A percentile compares a stretch with the other conserved stretches of the same genome.
phyloP scores from a whole-genome alignment of 2,797 vertebrate species.

The Ctenopoma kingsleyae region DNA sequence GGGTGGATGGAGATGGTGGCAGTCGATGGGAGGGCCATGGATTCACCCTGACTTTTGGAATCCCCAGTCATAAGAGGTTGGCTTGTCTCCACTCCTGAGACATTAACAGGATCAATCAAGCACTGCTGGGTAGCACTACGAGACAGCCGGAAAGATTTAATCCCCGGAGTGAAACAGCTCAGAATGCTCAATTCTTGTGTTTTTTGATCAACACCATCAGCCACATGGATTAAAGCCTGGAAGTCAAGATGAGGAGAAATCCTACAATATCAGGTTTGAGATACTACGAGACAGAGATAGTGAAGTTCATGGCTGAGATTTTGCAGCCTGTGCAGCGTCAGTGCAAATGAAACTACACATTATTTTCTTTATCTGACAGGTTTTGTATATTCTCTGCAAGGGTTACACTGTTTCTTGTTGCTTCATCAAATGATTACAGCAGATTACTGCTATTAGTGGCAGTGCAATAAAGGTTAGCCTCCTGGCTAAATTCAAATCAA shows the following conservation, averaged over 20 bases:
- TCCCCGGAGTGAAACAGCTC: not conserved
- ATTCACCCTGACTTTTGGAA: not conserved
- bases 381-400: not conserved
- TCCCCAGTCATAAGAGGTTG: not conserved
- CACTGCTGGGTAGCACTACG: not conserved
- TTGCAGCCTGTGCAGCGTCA: not conserved
- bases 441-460: not conserved
- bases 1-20: not conserved
- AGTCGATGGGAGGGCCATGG: not conserved
- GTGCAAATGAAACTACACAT: conserved; percentile 23
- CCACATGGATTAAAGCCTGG: not conserved
- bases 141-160: conserved; percentile 12
- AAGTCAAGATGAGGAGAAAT: conserved; percentile 7
- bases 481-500: conserved; percentile 3
- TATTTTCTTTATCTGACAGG: conserved; percentile 12
- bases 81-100: conserved; percentile 10
- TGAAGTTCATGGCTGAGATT: conserved; percentile 3
- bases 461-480: not conserved
- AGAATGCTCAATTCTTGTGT: not conserved
- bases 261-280: not conserved
- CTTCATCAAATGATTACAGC: conserved; percentile 7
- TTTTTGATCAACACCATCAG: conserved; percentile 16
- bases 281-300: conserved; percentile 7
- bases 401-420: not conserved
- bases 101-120: conserved; percentile 1